phyloP scores from a whole-genome alignment of 2,888 invertebrate species.

The Megalurothrips usitatus region DNA sequence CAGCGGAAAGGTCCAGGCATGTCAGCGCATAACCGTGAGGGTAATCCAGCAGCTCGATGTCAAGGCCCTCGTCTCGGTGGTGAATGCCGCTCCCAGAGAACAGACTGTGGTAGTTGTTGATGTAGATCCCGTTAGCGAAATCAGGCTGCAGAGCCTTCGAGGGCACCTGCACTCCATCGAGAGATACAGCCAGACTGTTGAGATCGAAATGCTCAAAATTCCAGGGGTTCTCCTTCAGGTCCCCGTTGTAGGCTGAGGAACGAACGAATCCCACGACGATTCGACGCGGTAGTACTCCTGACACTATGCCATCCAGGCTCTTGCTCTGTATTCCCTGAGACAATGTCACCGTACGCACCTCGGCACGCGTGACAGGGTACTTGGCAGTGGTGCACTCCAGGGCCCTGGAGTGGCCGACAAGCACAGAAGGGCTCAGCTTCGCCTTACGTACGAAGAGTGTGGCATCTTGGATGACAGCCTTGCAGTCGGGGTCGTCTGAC shows the following conservation, averaged over 20 bases:
- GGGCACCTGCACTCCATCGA: constrained; percentile 38
- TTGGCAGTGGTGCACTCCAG: constrained; percentile 39
- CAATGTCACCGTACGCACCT: constrained; percentile 39
- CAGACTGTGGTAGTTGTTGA: constrained; percentile 40
- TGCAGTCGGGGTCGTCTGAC: constrained; percentile 29
- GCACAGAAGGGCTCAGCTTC: constrained; percentile 38
- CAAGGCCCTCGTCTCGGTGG: neutral
- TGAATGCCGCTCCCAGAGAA: constrained; percentile 30
- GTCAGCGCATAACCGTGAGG: constrained; percentile 37
- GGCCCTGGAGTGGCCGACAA: constrained; percentile 39
- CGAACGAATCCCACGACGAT: constrained; percentile 41
- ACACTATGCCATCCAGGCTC: constrained; percentile 41
- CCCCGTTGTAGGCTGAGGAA: constrained; percentile 38
- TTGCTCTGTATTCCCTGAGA: constrained; percentile 38
- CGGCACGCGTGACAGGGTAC: constrained; percentile 38
- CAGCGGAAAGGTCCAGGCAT: constrained; percentile 41
- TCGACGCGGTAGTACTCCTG: constrained; percentile 41
- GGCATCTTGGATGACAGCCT: constrained; percentile 37
- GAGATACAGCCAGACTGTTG: constrained; percentile 37
- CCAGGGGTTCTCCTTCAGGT: constrained; percentile 34
- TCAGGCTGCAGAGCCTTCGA: constrained; percentile 37
- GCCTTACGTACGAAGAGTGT: constrained; percentile 38
- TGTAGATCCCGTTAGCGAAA: constrained; percentile 35
- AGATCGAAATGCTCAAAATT: constrained; percentile 36
- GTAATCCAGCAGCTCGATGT: constrained; percentile 36